These are phyloP conservation scores for Apamea monoglypha DNA, from an alignment of 2,888 invertebrate genomes.

Conservation along the genomic window DNA sequence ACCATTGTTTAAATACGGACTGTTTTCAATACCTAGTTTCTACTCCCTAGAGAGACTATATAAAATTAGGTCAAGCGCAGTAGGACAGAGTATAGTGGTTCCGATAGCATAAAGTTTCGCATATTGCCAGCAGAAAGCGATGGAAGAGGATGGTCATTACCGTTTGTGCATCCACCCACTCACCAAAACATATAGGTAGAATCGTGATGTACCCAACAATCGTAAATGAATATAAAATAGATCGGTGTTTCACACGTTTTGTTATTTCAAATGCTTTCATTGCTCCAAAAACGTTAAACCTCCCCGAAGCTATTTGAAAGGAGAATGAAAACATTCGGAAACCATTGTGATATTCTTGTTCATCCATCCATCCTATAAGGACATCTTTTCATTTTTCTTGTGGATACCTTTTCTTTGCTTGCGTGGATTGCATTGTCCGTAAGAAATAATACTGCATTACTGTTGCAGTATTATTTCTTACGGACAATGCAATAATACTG, in stretches of 20 bases:
- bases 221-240: slow-evolving; percentile 18
- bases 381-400: slow-evolving; percentile 38
- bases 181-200: not conserved
- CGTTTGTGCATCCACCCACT: not conserved
- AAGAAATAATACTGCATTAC: slow-evolving; percentile 40
- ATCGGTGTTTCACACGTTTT: not conserved
- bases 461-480: no score
- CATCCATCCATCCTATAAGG: slow-evolving; percentile 26
- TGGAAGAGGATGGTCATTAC: not conserved
- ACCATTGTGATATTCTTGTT: slow-evolving; percentile 38
- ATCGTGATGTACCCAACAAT: slow-evolving; percentile 9
- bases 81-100: not conserved
- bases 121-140: not conserved
- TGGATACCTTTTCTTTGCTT: slow-evolving; percentile 16
- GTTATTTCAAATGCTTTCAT: slow-evolving; percentile 21
- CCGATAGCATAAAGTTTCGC: not conserved
- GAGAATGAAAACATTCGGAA: slow-evolving; percentile 47
- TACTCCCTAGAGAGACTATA: slow-evolving; percentile 7
- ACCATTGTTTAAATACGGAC: slow-evolving; percentile 20
- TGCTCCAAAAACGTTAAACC: slow-evolving; percentile 20
- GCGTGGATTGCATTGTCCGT: slow-evolving; percentile 41
- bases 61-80: slow-evolving; percentile 16
- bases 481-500: slow-evolving; percentile 43
- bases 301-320: slow-evolving; percentile 17
- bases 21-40: slow-evolving; percentile 16